Evolutionary conservation across 1,140 invertebrate genomes (phyloP).

Genomic region (Trichonephila clavata): DNA sequence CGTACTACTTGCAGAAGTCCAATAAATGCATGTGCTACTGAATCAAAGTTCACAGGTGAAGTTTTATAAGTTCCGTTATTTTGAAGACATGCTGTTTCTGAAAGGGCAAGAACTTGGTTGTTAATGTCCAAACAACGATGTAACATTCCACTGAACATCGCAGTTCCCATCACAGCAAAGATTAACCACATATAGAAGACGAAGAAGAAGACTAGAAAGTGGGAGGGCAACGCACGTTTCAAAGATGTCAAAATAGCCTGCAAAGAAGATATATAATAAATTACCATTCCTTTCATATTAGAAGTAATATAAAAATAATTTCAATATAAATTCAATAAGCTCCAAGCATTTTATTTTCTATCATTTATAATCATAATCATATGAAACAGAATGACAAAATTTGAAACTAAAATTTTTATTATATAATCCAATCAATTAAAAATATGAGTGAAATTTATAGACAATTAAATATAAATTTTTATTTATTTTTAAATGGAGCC

Average conservation of each 20-base stretch:
- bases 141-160: constrained; percentile 56
- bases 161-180: constrained; percentile 54
- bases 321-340: too few relatives aligned
- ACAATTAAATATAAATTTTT: too few relatives aligned
- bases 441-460: too few relatives aligned
- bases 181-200: constrained; percentile 63
- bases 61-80: constrained; percentile 55
- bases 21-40: constrained; percentile 35
- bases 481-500: too few relatives aligned
- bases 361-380: too few relatives aligned
- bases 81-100: neutral
- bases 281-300: too few relatives aligned
- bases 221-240: constrained; percentile 36
- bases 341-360: too few relatives aligned
- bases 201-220: constrained; percentile 53
- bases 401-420: too few relatives aligned
- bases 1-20: constrained; percentile 65
- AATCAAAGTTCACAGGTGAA: constrained; percentile 62
- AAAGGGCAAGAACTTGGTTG: neutral
- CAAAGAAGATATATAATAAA: neutral
- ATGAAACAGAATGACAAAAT: too few relatives aligned
- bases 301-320: too few relatives aligned
- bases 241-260: constrained; percentile 57
- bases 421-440: too few relatives aligned
- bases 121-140: constrained; percentile 33